A percentile compares a stretch with the other conserved stretches of the same genome.
These are phyloP conservation scores for Sphenodon punctatus DNA, from an alignment of 2,797 vertebrate genomes.

Conservation along the genomic window DNA sequence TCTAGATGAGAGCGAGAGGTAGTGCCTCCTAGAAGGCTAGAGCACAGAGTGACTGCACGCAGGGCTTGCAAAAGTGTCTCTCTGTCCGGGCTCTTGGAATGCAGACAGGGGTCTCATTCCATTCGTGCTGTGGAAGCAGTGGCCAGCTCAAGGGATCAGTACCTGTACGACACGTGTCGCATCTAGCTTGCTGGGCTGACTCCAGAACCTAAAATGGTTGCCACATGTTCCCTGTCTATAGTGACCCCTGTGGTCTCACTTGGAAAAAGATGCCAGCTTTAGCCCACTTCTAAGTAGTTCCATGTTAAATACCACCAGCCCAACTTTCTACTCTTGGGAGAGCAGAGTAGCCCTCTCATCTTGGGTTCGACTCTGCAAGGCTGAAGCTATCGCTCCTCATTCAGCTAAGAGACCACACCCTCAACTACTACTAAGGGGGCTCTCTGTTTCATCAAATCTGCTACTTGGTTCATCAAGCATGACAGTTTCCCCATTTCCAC, in stretches of 20 bases:
- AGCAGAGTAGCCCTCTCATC: background rate
- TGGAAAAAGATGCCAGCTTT: background rate
- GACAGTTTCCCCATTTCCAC: background rate
- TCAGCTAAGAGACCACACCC: background rate
- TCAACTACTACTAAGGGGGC: accelerated
- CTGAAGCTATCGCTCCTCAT: background rate
- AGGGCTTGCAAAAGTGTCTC: background rate
- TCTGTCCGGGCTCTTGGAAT: background rate
- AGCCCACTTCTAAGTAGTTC: background rate
- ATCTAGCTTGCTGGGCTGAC: background rate
- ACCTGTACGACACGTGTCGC: background rate
- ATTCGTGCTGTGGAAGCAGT: background rate
- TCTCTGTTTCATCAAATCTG: background rate
- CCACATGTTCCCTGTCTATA: too few relatives aligned
- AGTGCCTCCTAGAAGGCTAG: background rate
- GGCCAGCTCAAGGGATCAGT: background rate
- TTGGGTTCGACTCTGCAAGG: too few relatives aligned
- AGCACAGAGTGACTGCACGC: background rate
- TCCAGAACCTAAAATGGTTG: background rate
- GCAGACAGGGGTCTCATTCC: background rate
- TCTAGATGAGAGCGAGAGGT: too few relatives aligned
- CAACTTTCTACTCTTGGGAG: background rate
- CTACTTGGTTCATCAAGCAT: too few relatives aligned
- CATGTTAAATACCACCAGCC: background rate
- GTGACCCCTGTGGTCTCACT: too few relatives aligned